Evolutionary conservation across 2,113 vertebrate genomes (phyloP), one percentile per base, ranked within the genome.

Genomic region (Miniopterus natalensis): DNA sequence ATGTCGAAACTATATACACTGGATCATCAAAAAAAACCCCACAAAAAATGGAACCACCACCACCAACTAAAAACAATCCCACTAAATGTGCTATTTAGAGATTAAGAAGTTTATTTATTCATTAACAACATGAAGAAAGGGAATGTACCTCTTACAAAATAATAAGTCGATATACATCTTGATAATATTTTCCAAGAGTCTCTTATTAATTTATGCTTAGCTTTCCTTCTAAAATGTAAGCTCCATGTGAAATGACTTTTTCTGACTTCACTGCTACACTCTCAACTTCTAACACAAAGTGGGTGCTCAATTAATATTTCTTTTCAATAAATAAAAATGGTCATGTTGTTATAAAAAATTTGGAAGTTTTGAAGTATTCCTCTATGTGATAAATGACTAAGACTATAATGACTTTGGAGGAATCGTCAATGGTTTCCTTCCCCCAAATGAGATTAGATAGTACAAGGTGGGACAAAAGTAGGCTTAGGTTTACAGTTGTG

Each of bases 111-210:
- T 42, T 31, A 65, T 29, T 78, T 93, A 55, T 74, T 74, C 57
- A 10, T 49, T 85, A 94, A 90, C 23, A 92, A 71, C 10, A 63
- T 80, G 25, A 83, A 81, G 20, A 84, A 90, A 80, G 36, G 31
- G 0, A 80, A 77, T 77, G 11, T 14, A 57, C 29, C 6, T 55
- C 11, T 86, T 73, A 65, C 6, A 90, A 91, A 92, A 59, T 55
- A 86, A 78, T 65, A 68, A 78, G 25, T 17, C 2, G 11, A 42
- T 27, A 20, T 71, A 84, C 63, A 51, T 55, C 13, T 84, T 49
- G 25, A 63, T 55, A 75, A 21, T 11, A 84, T 74, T 66, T 73
- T 80, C 47, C 21, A 77, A 75, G 40, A 53, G 25, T 86, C n/a
- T 88, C 0, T 68, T 87, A 9, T 18, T 77, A 91, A 68, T 68